These are phyloP conservation scores for Mormyrus iriodes DNA, from an alignment of 2,113 vertebrate genomes.

Conservation along the genomic window DNA sequence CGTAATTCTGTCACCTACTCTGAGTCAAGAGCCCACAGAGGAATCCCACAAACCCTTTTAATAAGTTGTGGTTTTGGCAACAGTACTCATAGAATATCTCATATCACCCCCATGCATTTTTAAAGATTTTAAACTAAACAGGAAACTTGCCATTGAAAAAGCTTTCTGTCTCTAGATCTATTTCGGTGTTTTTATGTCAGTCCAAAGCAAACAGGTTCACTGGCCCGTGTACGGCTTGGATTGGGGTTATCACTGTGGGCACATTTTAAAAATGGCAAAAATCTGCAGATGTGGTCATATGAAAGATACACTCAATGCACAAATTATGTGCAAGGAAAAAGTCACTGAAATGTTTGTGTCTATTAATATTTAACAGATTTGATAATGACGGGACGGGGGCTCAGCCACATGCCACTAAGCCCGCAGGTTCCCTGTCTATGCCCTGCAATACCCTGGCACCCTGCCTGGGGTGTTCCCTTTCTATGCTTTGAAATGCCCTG, in stretches of 20 bases:
- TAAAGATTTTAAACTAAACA: constrained; percentile 43
- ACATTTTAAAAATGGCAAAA: not conserved
- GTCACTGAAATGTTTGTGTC: not conserved
- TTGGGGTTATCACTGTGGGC: not conserved
- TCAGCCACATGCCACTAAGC: not conserved
- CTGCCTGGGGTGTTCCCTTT: fast-evolving
- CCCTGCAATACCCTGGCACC: not conserved
- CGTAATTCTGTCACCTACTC: constrained; percentile 26
- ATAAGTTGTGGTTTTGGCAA: constrained; percentile 37
- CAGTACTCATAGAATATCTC: constrained; percentile 40
- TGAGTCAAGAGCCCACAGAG: not conserved
- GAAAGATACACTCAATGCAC: not conserved
- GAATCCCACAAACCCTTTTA: constrained; percentile 34
- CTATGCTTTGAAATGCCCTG: not conserved
- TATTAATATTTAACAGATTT: not conserved
- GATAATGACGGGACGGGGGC: not conserved
- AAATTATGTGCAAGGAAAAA: not conserved
- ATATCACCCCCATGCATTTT: constrained; percentile 41
- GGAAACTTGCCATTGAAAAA: constrained; percentile 54
- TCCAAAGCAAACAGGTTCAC: not conserved
- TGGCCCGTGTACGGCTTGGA: not conserved
- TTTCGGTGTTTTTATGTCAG: not conserved
- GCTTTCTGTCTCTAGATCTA: constrained; percentile 13
- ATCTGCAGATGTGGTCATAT: not conserved
- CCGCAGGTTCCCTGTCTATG: not conserved